These are phyloP conservation scores for Protophormia terraenovae DNA, from an alignment of 2,888 invertebrate genomes.

Conservation along the genomic window DNA sequence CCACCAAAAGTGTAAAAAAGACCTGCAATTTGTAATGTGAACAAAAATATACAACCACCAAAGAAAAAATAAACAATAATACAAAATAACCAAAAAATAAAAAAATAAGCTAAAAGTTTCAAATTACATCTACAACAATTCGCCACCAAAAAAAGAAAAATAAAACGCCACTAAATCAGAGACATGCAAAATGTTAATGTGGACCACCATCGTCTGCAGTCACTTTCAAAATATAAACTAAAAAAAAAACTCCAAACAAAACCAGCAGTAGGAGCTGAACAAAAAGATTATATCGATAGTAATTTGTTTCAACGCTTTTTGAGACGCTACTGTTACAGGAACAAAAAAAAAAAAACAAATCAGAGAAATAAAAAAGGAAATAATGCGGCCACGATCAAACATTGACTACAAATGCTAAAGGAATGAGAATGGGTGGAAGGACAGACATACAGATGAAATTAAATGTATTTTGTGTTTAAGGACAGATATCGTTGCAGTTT, in stretches of 20 bases:
- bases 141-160: constrained; percentile 29
- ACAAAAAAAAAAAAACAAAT: constrained; percentile 14
- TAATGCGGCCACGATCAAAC: constrained; percentile 70
- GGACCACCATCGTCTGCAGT: constrained; percentile 70
- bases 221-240: constrained; percentile 28
- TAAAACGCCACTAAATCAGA: constrained; percentile 66
- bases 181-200: constrained; percentile 71
- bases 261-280: constrained; percentile 59
- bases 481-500: constrained; percentile 49
- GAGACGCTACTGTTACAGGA: constrained; percentile 70
- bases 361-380: not conserved
- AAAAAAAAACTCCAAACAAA: constrained; percentile 37
- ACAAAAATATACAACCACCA: constrained; percentile 27
- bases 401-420: constrained; percentile 42
- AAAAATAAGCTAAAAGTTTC: constrained; percentile 53
- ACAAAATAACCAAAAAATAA: constrained; percentile 21
- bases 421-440: constrained; percentile 51
- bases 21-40: constrained; percentile 68
- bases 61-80: constrained; percentile 20
- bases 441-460: constrained; percentile 48
- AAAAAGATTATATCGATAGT: constrained; percentile 71
- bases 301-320: constrained; percentile 73
- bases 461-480: constrained; percentile 36
- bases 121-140: constrained; percentile 60
- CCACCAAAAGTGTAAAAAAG: constrained; percentile 59